Conservation (phyloP, 2,113 vertebrate species). For the Hemichromis elongatus region DNA sequence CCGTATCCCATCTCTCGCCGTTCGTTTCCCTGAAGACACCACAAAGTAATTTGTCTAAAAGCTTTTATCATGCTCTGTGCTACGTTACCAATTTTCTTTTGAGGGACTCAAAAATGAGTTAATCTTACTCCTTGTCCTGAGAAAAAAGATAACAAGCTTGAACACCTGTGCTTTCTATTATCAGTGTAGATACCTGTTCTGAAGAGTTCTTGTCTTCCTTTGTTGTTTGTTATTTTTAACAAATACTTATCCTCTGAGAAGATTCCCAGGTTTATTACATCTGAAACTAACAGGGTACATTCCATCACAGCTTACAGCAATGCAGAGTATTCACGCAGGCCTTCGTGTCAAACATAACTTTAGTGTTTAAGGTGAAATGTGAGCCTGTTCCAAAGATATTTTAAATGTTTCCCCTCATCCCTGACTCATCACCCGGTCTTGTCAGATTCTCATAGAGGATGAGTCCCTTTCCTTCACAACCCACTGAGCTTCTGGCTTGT, state of each 20-base stretch:
- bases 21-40: not conserved
- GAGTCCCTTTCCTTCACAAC: not conserved
- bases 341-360: too few relatives aligned
- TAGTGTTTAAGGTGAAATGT: too few relatives aligned
- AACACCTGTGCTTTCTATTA: not conserved
- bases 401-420: not conserved
- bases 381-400: not conserved
- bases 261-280: too few relatives aligned
- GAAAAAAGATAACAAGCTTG: not conserved
- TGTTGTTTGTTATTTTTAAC: not conserved
- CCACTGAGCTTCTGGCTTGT: rapidly evolving
- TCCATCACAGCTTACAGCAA: too few relatives aligned
- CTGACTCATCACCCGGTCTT: not conserved
- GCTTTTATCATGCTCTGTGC: not conserved
- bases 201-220: too few relatives aligned
- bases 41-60: not conserved
- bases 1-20: not conserved
- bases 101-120: not conserved
- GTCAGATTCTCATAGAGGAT: not conserved
- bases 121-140: not conserved
- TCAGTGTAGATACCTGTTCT: not conserved
- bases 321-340: too few relatives aligned
- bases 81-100: not conserved
- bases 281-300: too few relatives aligned
- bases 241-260: too few relatives aligned